Percentiles rank a stretch among this genome's conserved stretches.
Conservation (phyloP, 2,113 vertebrate species). For the Alouatta palliata region DNA sequence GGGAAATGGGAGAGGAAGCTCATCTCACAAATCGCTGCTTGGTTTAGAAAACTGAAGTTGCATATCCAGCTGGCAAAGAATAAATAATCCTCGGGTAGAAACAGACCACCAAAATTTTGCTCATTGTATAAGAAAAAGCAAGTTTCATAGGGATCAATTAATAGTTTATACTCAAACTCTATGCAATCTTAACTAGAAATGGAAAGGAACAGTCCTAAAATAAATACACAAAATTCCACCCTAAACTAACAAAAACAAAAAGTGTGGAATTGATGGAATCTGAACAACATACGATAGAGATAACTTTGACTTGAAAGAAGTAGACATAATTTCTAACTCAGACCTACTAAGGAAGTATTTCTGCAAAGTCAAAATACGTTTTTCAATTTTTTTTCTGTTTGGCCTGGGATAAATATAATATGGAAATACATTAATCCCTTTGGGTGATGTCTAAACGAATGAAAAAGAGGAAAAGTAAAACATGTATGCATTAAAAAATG, state of each 20-base stretch:
- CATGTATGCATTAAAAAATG: not conserved
- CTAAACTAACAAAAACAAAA: not conserved
- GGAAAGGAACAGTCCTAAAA: not conserved
- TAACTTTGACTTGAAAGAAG: not conserved
- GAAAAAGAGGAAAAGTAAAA: not conserved
- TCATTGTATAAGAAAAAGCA: not conserved
- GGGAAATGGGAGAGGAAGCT: not conserved
- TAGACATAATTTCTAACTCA: not conserved
- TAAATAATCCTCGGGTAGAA: not conserved
- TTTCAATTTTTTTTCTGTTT: not conserved
- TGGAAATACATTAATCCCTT: not conserved
- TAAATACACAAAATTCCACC: not conserved
- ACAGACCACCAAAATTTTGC: not conserved
- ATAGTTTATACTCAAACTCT: not conserved
- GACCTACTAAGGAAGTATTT: not conserved
- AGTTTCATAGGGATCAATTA: not conserved
- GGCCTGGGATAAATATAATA: not conserved
- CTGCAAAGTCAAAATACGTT: not conserved
- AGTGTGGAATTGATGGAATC: not conserved
- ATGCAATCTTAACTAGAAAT: conserved; percentile 8
- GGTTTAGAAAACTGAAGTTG: not conserved
- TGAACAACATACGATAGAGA: not conserved
- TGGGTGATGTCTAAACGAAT: not conserved
- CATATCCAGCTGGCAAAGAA: not conserved
- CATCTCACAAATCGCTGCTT: not conserved